Percentiles rank a stretch among this genome's conserved stretches.
phyloP scores from a whole-genome alignment of 2,113 vertebrate species.

The Microtus pennsylvanicus region DNA sequence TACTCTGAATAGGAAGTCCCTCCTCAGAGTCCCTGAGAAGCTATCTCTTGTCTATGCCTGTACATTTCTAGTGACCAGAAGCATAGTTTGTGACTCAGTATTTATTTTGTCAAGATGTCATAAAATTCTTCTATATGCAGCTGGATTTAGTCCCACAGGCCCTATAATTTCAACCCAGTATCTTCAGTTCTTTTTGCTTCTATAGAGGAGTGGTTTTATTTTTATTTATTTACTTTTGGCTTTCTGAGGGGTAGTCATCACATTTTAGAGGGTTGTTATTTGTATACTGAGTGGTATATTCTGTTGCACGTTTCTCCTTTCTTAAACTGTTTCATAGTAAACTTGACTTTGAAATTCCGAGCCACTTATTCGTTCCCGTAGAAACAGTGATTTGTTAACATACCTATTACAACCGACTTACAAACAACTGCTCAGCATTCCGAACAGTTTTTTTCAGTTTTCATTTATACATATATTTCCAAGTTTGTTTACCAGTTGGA shows the following conservation, averaged over 20 bases:
- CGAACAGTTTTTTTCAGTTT: not conserved
- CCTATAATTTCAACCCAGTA: not conserved
- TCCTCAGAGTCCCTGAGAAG: slow-evolving; percentile 31
- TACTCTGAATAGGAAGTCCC: slow-evolving; percentile 54
- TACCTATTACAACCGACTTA: not conserved
- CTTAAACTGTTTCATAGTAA: not conserved
- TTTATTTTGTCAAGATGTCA: slow-evolving; percentile 49
- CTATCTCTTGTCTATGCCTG: not conserved
- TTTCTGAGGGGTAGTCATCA: not conserved
- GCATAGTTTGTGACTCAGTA: slow-evolving; percentile 51
- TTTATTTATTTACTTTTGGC: not conserved
- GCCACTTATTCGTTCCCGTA: not conserved
- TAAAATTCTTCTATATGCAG: slow-evolving; percentile 51
- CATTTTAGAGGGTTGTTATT: slow-evolving; percentile 3
- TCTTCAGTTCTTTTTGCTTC: not conserved
- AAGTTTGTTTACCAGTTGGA: not conserved
- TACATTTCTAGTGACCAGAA: slow-evolving; percentile 71
- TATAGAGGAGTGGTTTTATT: not conserved
- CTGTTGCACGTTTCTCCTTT: not conserved
- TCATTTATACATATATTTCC: not conserved
- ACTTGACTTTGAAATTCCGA: not conserved
- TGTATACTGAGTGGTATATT: not conserved
- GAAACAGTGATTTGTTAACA: not conserved
- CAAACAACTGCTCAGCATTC: not conserved
- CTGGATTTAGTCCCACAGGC: not conserved